Percentiles rank a stretch among this genome's conserved stretches.
These are phyloP conservation scores for Aurelia aurita complex sp. Pacific DNA, from an alignment of 30 jellyfish, hydroid and myxozoan genomes.

Conservation along the genomic window DNA sequence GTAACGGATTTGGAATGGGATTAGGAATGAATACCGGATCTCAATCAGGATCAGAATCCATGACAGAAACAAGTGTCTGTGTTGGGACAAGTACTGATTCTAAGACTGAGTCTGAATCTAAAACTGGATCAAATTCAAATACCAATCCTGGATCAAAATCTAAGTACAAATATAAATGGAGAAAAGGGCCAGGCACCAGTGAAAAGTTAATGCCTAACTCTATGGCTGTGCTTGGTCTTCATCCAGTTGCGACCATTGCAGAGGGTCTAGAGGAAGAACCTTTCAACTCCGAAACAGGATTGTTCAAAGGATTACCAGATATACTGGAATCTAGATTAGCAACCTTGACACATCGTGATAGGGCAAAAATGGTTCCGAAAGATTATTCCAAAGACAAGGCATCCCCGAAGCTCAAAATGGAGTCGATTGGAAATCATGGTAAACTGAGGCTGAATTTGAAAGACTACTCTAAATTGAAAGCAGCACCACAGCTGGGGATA, in stretches of 20 bases:
- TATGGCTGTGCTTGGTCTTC: too few species aligned
- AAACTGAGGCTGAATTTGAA: background rate
- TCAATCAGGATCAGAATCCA: conserved; percentile 26
- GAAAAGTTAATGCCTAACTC: too few species aligned
- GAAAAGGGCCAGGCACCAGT: background rate
- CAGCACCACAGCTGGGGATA: conserved; percentile 34
- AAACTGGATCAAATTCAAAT: background rate
- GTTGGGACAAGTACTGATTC: conserved; percentile 5
- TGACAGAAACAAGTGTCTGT: conserved; percentile 5
- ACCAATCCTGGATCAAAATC: conserved; percentile 10
- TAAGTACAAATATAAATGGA: background rate
- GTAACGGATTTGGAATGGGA: conserved; percentile 44
- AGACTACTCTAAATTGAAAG: background rate
- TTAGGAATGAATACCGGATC: conserved; percentile 12
- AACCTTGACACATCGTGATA: background rate
- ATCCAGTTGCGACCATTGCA: background rate
- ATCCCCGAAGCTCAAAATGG: background rate
- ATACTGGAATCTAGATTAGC: background rate
- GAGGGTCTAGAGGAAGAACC: background rate
- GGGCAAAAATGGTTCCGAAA: background rate
- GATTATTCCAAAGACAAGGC: background rate
- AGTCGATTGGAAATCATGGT: background rate
- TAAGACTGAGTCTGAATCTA: conserved; percentile 1
- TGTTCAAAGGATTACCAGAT: background rate
- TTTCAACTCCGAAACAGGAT: background rate